phyloP scores from a whole-genome alignment of 1,140 invertebrate species.

The Saxidomus purpurata region DNA sequence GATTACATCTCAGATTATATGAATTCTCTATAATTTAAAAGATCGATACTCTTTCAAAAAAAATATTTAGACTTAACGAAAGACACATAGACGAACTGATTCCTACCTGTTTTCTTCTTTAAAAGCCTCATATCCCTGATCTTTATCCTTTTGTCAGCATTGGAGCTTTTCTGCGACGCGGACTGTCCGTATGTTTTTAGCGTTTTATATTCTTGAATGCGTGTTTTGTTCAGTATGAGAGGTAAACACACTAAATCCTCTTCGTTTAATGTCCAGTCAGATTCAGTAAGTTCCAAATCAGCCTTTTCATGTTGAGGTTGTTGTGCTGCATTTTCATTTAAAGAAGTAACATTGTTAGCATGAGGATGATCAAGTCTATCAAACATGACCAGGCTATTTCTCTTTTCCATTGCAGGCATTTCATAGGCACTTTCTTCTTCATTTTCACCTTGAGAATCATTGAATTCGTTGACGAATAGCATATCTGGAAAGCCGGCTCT shows the following conservation, averaged over 20 bases:
- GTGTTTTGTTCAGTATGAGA: background rate
- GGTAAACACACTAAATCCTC: slow-evolving; percentile 4
- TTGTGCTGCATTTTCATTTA: no score
- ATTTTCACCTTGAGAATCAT: background rate
- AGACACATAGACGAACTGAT: background rate
- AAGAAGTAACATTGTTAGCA: no score
- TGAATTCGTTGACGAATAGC: background rate
- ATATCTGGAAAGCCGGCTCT: background rate
- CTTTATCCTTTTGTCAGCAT: background rate
- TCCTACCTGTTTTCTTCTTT: background rate
- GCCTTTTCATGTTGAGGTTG: background rate
- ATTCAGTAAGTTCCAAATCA: background rate
- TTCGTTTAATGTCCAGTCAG: slow-evolving; percentile 1
- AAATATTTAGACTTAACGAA: no score
- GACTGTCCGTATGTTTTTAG: background rate
- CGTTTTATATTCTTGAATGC: background rate
- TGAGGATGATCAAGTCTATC: no score
- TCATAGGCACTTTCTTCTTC: background rate
- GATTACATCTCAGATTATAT: background rate
- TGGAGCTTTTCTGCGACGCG: background rate
- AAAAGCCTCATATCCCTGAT: background rate
- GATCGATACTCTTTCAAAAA: no score
- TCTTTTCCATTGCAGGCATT: no score
- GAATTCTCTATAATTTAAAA: no score
- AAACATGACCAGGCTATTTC: no score